Evolutionary conservation across 2,888 invertebrate species (phyloP).

Genomic region (Cantharis lateralis): DNA sequence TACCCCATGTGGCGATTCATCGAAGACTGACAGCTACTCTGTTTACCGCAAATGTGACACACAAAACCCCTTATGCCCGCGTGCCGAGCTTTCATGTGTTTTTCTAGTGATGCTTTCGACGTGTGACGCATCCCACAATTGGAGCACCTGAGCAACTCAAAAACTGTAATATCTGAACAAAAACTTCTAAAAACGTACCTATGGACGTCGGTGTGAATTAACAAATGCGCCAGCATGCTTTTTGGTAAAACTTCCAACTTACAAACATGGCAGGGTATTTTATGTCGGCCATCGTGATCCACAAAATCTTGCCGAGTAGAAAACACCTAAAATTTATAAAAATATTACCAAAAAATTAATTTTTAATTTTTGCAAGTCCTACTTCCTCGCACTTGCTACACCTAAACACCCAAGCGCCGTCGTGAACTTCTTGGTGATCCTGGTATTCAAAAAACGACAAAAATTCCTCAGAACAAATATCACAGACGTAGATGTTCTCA

Average conservation of each 20-base stretch:
- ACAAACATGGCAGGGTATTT: conserved; percentile 39
- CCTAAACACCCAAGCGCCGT: conserved; percentile 35
- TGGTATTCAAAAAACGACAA: conserved; percentile 39
- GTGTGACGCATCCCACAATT: conserved; percentile 36
- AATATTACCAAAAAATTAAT: background rate
- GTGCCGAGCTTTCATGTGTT: conserved; percentile 37
- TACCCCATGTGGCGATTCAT: conserved; percentile 40
- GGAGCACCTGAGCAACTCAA: conserved; percentile 34
- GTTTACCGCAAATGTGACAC: conserved; percentile 41
- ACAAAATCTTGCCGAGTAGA: conserved; percentile 31
- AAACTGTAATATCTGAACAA: background rate
- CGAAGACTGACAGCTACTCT: conserved; percentile 39
- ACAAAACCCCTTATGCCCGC: conserved; percentile 36
- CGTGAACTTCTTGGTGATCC: conserved; percentile 41
- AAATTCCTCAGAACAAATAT: conserved; percentile 37
- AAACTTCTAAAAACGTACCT: conserved; percentile 33
- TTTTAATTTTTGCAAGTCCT: background rate
- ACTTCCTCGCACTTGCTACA: conserved; percentile 41
- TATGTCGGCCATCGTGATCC: conserved; percentile 39
- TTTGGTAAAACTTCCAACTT: conserved; percentile 37
- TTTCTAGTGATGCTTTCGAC: conserved; percentile 37
- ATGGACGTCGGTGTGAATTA: conserved; percentile 40
- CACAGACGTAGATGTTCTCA: conserved; percentile 34
- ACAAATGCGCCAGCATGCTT: conserved; percentile 40
- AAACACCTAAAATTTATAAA: conserved; percentile 34